Conservation (phyloP, 2,797 vertebrate species). For the Carduelis carduelis region DNA sequence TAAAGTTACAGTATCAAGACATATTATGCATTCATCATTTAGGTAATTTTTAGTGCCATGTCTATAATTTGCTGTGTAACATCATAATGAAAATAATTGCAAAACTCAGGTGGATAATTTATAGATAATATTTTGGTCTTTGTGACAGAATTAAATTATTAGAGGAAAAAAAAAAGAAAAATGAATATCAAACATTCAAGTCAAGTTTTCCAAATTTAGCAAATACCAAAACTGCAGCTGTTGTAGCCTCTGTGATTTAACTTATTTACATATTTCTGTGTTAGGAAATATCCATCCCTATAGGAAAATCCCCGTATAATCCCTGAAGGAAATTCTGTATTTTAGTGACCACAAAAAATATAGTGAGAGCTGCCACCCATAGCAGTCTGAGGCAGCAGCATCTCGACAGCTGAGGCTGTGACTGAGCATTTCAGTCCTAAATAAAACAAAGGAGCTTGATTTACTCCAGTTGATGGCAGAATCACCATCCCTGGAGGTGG, state of each 20-base stretch:
- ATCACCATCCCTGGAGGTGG: neutral
- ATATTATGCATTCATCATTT: neutral
- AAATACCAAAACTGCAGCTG: neutral
- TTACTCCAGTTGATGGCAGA: fast-evolving
- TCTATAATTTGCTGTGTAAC: neutral
- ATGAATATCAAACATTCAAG: neutral
- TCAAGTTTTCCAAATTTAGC: neutral
- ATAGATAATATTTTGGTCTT: neutral
- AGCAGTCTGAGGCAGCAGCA: neutral
- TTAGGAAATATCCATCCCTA: neutral
- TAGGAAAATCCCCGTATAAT: neutral
- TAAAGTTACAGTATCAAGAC: neutral
- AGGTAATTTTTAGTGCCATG: neutral
- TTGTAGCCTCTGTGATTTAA: neutral
- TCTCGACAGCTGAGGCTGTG: neutral
- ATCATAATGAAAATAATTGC: neutral
- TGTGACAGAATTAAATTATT: neutral
- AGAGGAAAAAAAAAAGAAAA: neutral
- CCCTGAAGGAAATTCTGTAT: neutral
- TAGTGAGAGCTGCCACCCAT: neutral
- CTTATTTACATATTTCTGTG: neutral
- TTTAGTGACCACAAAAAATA: neutral
- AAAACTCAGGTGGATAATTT: neutral
- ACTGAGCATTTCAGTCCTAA: neutral
- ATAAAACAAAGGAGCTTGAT: neutral